These are phyloP conservation scores for Drosophila obscura DNA, from an alignment of 1,140 invertebrate genomes.

Conservation along the genomic window DNA sequence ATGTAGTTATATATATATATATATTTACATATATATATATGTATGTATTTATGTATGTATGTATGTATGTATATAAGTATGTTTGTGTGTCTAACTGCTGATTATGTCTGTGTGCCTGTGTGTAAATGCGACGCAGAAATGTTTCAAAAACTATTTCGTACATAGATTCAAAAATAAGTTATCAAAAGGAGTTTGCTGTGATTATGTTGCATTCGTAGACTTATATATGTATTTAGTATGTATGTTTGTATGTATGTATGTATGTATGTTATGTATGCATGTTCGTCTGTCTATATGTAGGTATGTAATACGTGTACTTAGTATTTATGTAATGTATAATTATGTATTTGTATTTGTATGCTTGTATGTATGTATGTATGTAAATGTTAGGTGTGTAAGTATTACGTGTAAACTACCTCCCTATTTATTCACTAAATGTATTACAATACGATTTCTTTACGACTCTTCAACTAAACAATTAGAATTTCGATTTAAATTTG, in stretches of 20 bases:
- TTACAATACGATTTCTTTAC: conserved; percentile 59
- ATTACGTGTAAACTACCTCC: conserved; percentile 27
- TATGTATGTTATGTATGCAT: conserved; percentile 52
- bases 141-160: conserved; percentile 64
- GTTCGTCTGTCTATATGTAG: conserved; percentile 42
- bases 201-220: conserved; percentile 78
- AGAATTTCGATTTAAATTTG: conserved; percentile 77
- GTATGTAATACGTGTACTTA: conserved; percentile 43
- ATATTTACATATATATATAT: conserved; percentile 48
- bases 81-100: conserved; percentile 24
- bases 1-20: conserved; percentile 42
- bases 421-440: conserved; percentile 57
- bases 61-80: conserved; percentile 10
- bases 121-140: conserved; percentile 77
- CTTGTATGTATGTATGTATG: conserved; percentile 24
- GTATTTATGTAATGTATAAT: conserved; percentile 45
- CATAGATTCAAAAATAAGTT: conserved; percentile 67
- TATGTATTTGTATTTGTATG: conserved; percentile 20
- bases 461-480: conserved; percentile 73
- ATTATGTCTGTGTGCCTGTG: conserved; percentile 57
- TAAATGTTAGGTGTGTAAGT: conserved; percentile 20
- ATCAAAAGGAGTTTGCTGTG: conserved; percentile 68
- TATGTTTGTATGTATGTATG: conserved; percentile 47
- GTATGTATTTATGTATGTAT: conserved; percentile 39
- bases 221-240: conserved; percentile 50